These are phyloP conservation scores for Apus apus DNA, from an alignment of 2,113 vertebrate genomes.

Conservation along the genomic window DNA sequence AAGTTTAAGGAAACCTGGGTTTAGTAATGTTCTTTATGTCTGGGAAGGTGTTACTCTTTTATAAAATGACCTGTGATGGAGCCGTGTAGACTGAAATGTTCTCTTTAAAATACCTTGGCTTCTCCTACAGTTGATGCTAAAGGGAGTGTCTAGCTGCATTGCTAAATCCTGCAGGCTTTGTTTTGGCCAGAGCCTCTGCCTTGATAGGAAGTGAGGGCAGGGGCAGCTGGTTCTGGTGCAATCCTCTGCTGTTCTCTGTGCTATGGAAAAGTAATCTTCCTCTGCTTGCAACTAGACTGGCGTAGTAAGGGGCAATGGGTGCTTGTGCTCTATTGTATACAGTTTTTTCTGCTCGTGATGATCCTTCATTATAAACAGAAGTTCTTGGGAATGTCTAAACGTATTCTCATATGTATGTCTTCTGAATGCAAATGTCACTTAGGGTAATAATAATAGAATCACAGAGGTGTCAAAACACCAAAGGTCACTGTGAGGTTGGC, in stretches of 20 bases:
- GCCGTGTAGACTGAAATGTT: not conserved
- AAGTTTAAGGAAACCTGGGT: not conserved
- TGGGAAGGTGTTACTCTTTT: not conserved
- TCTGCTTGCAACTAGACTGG: not conserved
- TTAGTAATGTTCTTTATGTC: not conserved
- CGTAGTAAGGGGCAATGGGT: accelerated
- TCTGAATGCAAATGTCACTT: not conserved
- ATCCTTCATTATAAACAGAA: not conserved
- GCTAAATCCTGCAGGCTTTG: not conserved
- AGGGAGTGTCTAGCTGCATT: not conserved
- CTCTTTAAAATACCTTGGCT: not conserved
- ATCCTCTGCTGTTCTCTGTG: not conserved
- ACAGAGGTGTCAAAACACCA: too few species aligned
- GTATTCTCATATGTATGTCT: not conserved
- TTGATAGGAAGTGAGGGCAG: not conserved
- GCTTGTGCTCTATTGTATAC: not conserved
- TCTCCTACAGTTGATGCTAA: not conserved
- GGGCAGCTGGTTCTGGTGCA: not conserved
- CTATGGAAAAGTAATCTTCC: not conserved
- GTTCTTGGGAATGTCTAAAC: not conserved
- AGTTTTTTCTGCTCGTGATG: not conserved
- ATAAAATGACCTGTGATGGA: not conserved
- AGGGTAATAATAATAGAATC: too few species aligned
- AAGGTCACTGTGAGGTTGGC: too few species aligned
- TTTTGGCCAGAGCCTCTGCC: not conserved